Base-by-base conservation (phyloP, 1,140 invertebrate species). In the Leptinotarsa undecemlineata region DNA sequence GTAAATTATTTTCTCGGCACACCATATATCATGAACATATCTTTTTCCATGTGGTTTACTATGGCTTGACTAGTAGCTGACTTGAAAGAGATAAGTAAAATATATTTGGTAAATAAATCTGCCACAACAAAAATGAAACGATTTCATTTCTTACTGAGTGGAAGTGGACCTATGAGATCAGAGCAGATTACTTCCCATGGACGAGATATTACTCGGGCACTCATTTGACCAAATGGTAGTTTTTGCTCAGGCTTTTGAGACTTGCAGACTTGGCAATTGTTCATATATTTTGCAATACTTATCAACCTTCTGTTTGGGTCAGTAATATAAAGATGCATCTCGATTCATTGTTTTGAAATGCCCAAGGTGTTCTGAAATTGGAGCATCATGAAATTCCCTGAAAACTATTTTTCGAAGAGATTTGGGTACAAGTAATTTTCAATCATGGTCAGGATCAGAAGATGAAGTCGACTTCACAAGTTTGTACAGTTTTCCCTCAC, bases 351-450 rank as follows among this genome's bases (percentile, higher is more conserved):
- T 76, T 68, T 76, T 76, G n/a, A 48, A 66, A 60, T 71, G 51
- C n/a, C 74, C 74, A 20, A 60, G 68, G 68, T 76, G 48, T 26
- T 5, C 26, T 33, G 26, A 33, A 33, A 6, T 33, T 33, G 77
- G 78, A 1, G 8, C 48, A 51, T 80, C 23, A 42, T 78, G 71
- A 20, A 69, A 64, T 68, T 83, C 77, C 57, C 62, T 3, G 4
- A 83, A 42, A 3, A 83, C 72, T 19, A 61, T 4, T 3, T 8
- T 15, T 20, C 78, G 19, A 19, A 66, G 6, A 4, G 73, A 21
- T 68, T 61, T 74, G 8, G 80, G 80, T 17, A 81, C 69, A 47
- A 72, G 74, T n/a, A 71, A 48, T 20, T 78, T 79, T 70, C 76
- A 78, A 4, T 23, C 23, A 20, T 75, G 15, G 6, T 33, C 3